A percentile compares a stretch with the other conserved stretches of the same genome.
phyloP scores from a whole-genome alignment of 92 coral and sea anemone genomes.

The Phenganax stokvisi region DNA sequence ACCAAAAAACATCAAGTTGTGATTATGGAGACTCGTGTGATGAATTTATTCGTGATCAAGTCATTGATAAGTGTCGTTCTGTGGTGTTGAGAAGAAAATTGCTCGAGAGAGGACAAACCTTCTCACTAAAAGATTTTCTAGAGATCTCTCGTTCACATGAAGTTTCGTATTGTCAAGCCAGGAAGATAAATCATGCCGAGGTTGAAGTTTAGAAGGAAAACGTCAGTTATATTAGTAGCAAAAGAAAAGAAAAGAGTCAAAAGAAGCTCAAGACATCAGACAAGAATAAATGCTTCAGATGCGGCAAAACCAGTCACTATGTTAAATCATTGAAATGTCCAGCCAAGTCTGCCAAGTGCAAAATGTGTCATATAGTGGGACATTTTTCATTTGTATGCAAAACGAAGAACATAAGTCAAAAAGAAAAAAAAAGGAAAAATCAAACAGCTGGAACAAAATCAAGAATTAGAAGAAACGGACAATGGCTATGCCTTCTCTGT shows the following conservation, averaged over 20 bases:
- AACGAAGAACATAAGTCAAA: conserved; percentile 12
- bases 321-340: conserved; percentile 30
- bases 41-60: conserved; percentile 31
- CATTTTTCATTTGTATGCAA: conserved; percentile 39
- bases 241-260: background rate
- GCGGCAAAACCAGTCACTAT: conserved; percentile 30
- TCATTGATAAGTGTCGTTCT: conserved; percentile 42
- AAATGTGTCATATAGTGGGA: conserved; percentile 30
- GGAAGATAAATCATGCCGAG: background rate
- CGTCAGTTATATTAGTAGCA: background rate
- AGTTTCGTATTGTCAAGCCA: background rate
- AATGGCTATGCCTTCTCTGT: conserved; percentile 49
- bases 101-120: conserved; percentile 43
- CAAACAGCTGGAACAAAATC: conserved; percentile 14
- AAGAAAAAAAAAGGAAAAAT: background rate
- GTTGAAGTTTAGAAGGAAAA: background rate
- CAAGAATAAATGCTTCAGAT: conserved; percentile 36
- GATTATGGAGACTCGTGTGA: conserved; percentile 36
- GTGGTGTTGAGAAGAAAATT: conserved; percentile 42
- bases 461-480: background rate
- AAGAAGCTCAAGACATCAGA: background rate
- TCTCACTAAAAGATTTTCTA: conserved; percentile 15
- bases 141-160: conserved; percentile 20
- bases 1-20: conserved; percentile 28
- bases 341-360: conserved; percentile 34